A percentile compares a stretch with the other conserved stretches of the same genome.
These are phyloP conservation scores for Silurus glanis DNA, from an alignment of 2,113 vertebrate genomes.

Conservation along the genomic window DNA sequence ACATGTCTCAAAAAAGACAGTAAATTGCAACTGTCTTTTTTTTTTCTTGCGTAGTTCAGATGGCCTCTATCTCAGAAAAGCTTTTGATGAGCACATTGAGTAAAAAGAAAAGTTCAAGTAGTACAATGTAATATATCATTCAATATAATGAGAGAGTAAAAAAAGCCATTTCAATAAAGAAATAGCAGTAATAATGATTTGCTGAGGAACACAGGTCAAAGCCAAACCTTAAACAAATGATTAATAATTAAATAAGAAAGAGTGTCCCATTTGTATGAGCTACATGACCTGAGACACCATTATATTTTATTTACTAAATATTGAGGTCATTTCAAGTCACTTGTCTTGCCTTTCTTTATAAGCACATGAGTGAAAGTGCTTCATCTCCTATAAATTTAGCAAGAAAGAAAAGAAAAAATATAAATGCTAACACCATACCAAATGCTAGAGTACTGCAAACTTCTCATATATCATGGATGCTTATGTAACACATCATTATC, in stretches of 20 bases:
- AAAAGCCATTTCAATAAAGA: not conserved
- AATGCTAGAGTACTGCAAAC: not conserved
- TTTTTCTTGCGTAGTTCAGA: not conserved
- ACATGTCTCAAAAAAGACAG: conserved; percentile 26
- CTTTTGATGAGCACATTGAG: conserved; percentile 8
- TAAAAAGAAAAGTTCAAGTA: not conserved
- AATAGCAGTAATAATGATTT: not conserved
- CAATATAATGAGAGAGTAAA: not conserved
- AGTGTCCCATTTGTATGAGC: not conserved
- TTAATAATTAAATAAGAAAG: too few relatives aligned
- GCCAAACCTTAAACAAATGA: not conserved
- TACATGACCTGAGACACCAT: not conserved
- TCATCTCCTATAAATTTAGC: not conserved
- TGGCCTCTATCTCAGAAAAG: not conserved
- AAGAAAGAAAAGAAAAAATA: not conserved
- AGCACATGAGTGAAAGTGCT: not conserved
- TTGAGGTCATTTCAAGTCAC: not conserved
- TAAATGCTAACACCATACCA: not conserved
- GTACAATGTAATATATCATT: not conserved
- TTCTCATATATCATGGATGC: not conserved
- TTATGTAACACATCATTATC: not conserved
- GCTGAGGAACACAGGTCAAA: not conserved
- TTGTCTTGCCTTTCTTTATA: not conserved
- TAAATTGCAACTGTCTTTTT: conserved; percentile 26
- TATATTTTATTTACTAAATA: not conserved